These are phyloP conservation scores for Passer domesticus DNA, from an alignment of 2,113 vertebrate species.

Conservation along the genomic window DNA sequence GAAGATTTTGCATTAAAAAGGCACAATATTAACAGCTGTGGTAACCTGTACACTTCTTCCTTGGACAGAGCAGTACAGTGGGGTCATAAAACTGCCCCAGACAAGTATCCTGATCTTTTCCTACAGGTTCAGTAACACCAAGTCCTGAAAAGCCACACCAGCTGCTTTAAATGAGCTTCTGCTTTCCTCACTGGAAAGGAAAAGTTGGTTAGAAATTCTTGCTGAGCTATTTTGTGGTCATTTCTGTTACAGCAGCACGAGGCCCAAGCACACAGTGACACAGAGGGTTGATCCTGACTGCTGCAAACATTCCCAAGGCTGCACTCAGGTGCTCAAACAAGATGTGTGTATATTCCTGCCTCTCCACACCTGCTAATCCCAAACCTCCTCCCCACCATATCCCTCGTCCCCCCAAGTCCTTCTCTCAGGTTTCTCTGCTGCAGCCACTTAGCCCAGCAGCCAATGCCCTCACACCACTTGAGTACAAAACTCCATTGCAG, in stretches of 20 bases:
- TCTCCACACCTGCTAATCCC: neutral
- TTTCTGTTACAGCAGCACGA: neutral
- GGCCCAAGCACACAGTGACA: neutral
- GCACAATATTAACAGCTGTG: neutral
- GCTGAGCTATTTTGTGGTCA: neutral
- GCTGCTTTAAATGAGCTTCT: neutral
- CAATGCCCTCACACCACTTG: neutral
- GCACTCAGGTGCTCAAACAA: neutral
- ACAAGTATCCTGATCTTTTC: neutral
- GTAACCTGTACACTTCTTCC: neutral
- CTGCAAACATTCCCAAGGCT: neutral
- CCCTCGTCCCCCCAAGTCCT: neutral
- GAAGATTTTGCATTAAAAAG: neutral
- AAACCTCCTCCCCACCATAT: rapidly evolving
- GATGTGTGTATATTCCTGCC: neutral
- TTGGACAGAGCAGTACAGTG: neutral
- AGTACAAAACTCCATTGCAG: neutral
- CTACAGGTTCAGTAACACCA: neutral
- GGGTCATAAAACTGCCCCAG: neutral
- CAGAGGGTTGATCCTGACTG: neutral
- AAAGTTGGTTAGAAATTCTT: neutral
- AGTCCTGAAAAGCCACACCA: neutral
- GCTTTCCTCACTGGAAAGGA: neutral
- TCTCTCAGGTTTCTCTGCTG: neutral
- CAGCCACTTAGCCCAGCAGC: neutral